phyloP scores from a whole-genome alignment of 2,797 vertebrate genomes.

The Lycodopsis pacificus region DNA sequence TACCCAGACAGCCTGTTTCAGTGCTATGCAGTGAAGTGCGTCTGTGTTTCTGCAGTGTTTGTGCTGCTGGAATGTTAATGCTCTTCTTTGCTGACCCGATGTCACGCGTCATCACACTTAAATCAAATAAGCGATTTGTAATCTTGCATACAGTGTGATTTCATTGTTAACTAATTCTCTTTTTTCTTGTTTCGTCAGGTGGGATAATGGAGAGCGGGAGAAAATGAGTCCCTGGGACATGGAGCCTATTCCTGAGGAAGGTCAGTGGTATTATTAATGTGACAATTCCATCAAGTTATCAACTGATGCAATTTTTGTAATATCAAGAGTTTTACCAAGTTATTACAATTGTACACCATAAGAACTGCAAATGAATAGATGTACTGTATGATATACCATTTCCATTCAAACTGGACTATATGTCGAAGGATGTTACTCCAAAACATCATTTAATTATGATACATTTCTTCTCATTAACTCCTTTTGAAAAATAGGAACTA shows the following conservation, averaged over 20 bases:
- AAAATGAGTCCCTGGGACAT: conserved; percentile 99
- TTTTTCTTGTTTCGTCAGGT: conserved; percentile 82
- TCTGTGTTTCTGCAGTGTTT: conserved; percentile 5
- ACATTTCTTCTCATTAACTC: not conserved
- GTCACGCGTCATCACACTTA: conserved; percentile 6
- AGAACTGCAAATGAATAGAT: not conserved
- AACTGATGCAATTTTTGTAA: not conserved
- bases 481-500: too few relatives aligned
- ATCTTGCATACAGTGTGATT: not conserved
- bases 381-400: not conserved
- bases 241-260: conserved; percentile 96
- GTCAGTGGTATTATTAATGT: conserved; percentile 74
- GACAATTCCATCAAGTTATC: not conserved
- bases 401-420: not conserved
- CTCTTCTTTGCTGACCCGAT: not conserved
- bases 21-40: conserved; percentile 95
- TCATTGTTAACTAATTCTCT: not conserved
- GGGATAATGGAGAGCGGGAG: conserved; percentile 97
- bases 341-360: not conserved
- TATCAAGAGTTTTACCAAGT: not conserved
- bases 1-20: conserved; percentile 99
- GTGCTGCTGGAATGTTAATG: not conserved
- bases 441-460: not conserved
- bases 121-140: not conserved
- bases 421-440: not conserved